These are phyloP conservation scores for Passer domesticus DNA, from an alignment of 2,113 vertebrate species.

Conservation along the genomic window DNA sequence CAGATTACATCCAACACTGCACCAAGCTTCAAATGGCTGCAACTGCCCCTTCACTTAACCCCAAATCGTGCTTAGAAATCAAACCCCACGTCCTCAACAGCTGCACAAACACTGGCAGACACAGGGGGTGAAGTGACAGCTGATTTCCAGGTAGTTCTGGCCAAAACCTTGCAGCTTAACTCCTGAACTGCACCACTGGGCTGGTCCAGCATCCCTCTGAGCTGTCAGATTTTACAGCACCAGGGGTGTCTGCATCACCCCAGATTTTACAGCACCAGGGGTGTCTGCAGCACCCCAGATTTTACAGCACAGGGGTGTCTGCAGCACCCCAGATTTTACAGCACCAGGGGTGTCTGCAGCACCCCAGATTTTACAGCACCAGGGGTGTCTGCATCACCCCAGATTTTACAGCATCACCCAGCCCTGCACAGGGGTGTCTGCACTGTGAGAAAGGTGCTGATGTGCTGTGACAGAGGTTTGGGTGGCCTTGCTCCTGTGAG, in stretches of 20 bases:
- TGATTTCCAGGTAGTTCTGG: background rate
- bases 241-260: fast-evolving
- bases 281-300: background rate
- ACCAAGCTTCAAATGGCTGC: background rate
- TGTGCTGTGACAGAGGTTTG: background rate
- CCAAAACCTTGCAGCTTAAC: background rate
- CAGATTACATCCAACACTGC: background rate
- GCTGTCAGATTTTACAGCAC: background rate
- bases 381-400: fast-evolving
- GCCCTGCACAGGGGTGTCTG: background rate
- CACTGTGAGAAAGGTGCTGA: background rate
- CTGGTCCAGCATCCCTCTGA: background rate
- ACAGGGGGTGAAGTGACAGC: background rate
- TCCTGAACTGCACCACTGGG: background rate
- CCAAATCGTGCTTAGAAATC: background rate
- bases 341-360: background rate
- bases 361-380: background rate
- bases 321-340: background rate
- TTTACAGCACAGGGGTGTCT: background rate
- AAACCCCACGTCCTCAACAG: background rate
- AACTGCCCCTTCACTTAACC: constrained; percentile 10
- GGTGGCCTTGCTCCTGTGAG: background rate
- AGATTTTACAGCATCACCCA: background rate
- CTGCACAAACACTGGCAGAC: background rate
- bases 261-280: background rate